A percentile compares a stretch with the other conserved stretches of the same genome.
phyloP scores from a whole-genome alignment of 2,113 vertebrate species.

The chimpanzee (Pan troglodytes) region DNA sequence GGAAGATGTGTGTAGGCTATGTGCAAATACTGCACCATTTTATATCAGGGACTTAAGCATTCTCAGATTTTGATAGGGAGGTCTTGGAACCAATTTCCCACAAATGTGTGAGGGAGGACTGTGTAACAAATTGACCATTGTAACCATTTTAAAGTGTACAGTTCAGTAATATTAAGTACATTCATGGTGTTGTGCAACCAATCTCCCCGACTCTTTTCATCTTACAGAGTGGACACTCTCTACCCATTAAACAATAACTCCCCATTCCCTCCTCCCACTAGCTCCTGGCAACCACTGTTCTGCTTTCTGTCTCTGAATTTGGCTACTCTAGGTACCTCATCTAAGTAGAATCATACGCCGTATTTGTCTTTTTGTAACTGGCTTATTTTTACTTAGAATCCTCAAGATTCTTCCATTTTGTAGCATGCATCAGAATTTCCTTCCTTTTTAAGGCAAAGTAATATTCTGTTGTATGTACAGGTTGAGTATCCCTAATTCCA shows the following conservation, averaged over 20 bases:
- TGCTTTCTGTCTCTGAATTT: neutral
- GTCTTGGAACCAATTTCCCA: neutral
- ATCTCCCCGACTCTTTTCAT: neutral
- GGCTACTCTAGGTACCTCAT: neutral
- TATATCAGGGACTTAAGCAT: neutral
- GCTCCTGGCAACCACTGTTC: neutral
- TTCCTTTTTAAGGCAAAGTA: neutral
- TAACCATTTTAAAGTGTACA: neutral
- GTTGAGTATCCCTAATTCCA: neutral
- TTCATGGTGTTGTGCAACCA: neutral
- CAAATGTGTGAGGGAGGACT: neutral
- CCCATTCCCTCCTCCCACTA: neutral
- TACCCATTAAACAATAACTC: neutral
- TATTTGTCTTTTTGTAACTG: neutral
- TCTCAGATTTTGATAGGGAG: neutral
- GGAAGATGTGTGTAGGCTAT: neutral
- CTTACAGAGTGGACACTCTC: neutral
- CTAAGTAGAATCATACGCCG: neutral
- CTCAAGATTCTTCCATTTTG: neutral
- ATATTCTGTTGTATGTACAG: neutral
- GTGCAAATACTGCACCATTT: neutral
- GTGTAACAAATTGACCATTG: neutral
- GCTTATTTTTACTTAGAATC: neutral
- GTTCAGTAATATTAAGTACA: neutral
- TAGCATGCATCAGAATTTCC: neutral